Evolutionary conservation across 2,113 vertebrate species (phyloP), one percentile per base, ranked within the genome.

Genomic region (Alexandromys fortis): DNA sequence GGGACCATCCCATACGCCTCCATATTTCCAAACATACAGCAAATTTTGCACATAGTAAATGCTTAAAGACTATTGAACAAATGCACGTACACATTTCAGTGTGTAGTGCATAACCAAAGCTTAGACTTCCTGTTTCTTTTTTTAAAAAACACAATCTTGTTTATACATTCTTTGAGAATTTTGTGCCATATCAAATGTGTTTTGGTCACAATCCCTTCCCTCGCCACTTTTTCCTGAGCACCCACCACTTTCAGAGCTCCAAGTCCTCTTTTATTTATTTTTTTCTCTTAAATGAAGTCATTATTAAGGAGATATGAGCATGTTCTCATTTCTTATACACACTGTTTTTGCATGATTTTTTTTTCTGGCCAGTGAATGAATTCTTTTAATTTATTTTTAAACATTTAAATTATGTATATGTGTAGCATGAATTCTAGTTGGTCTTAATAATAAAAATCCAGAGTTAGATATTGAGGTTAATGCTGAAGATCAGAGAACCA

Each of bases 21-120:
- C 49, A 33, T 42, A 45, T 49, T 86, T 14, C 49, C 35, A 81
- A 11, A 63, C 14, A 58, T 79, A 68, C n/a, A n/a, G 72, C 3
- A 85, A 86, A 17, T 45, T 89, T 21, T 49, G 28, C 26, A 42
- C 21, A 55, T 21, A 76, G 24, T 78, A 52, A 86, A 22, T 86
- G n/a, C 47, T 94, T 78, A 95, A 68, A 75, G 17, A 65, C 58
- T 81, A 73, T 42, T 94, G 67, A 45, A 81, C 33, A 86, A 94
- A 81, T 33, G 21, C 38, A 52, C 5, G 42, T 19, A 6, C 68
- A 16, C 3, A 42, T 35, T 45, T 58, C 33, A 35, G n/a, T 73
- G 79, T 75, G 22, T 92, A 58, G 58, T 55, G 47, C 5, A 47
- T 45, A 58, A 68, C 61, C 30, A n/a, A 42, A 79, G 75, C 81